Evolutionary conservation across 2,113 vertebrate species (phyloP).

Genomic region (Uria lomvia): DNA sequence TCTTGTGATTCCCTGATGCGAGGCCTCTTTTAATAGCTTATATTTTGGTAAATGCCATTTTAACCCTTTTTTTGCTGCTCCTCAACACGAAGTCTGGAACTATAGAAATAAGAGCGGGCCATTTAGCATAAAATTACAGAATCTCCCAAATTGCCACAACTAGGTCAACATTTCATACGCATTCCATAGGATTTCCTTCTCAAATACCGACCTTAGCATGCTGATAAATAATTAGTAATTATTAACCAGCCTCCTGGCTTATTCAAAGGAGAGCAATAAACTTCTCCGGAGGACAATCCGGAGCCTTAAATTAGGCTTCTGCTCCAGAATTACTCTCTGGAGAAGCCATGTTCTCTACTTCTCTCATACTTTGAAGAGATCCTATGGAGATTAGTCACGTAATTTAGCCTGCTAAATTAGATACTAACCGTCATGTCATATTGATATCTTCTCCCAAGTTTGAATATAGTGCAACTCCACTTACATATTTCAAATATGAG

Average conservation of each 20-base stretch:
- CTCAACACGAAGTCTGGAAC: background rate
- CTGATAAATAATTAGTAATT: background rate
- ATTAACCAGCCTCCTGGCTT: background rate
- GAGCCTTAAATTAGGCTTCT: conserved; percentile 8
- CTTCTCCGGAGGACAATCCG: conserved; percentile 5
- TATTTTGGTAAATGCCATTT: background rate
- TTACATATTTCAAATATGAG: background rate
- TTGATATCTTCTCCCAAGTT: background rate
- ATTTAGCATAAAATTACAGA: background rate
- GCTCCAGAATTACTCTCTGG: conserved; percentile 17
- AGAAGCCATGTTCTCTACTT: background rate
- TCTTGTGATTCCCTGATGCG: background rate
- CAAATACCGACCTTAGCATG: background rate
- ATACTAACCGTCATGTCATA: background rate
- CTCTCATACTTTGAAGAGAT: background rate
- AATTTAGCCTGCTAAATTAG: conserved; percentile 39
- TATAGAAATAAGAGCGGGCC: background rate
- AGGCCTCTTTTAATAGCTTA: background rate
- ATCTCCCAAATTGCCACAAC: background rate
- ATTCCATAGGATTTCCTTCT: background rate
- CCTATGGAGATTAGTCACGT: conserved; percentile 13
- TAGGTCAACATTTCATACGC: background rate
- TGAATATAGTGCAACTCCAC: background rate
- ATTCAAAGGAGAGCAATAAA: conserved; percentile 5
- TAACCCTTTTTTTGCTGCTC: background rate